Evolutionary conservation across 2,888 invertebrate species (phyloP), one percentile per base, ranked within the genome.

Genomic region (Latrodectus elegans): DNA sequence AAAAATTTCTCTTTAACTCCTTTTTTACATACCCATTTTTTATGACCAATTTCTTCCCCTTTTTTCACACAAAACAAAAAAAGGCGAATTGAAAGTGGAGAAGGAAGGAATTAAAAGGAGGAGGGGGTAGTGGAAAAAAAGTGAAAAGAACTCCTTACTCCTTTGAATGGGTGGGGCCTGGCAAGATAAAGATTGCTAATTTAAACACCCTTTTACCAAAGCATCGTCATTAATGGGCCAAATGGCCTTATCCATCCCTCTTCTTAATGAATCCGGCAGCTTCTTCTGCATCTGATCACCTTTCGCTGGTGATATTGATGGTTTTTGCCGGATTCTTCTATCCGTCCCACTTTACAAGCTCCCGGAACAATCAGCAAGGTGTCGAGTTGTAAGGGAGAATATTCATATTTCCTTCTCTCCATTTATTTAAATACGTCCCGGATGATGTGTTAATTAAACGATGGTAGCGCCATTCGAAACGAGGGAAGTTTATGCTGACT

Each of bases 171-270:
- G 77, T 77, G 77, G 75, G 78, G 78, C 73, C 53, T 68, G 55
- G 22, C 22, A 60, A 79, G 86, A 86, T 86, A 80, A 86, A 81
- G 81, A 86, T 78, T 80, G 81, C 81, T 86, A 86, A 86, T 86
- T 86, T 86, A 86, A 86, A 86, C 86, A 86, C 81, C 86, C 81
- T 86, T 76, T 86, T 81, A 81, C 80, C 81, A 67, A 51, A 78
- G 67, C 75, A 77, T 53, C 70, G 73, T 81, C 86, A 81, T 86
- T 86, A 86, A 76, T 70, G 80, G 79, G 52, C 71, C 68, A 85
- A 85, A 77, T 85, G 75, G 78, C 80, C 74, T 60, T n/a, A 80
- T 80, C 79, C 85, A 85, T 85, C 76, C 73, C 80, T 49, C 55
- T 79, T 49, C 55, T 73, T 86, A 81, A 86, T 81, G 80, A 76